Evolutionary conservation across 2,888 invertebrate genomes (phyloP).

Genomic region (Campopleginae sp.): DNA sequence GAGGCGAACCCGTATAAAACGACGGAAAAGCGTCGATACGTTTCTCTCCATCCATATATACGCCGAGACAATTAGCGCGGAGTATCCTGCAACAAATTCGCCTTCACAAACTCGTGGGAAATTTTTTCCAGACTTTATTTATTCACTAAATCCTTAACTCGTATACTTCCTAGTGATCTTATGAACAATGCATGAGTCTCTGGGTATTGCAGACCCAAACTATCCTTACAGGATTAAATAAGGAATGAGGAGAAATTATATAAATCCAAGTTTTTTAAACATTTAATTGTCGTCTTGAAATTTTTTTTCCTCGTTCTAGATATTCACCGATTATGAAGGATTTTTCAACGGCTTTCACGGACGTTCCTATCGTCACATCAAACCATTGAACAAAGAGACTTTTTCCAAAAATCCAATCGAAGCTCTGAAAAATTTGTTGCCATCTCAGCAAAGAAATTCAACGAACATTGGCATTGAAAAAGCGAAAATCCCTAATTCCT

Average conservation of each 20-base stretch:
- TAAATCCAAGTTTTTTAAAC: no score
- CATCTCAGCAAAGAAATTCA: background rate
- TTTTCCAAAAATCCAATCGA: conserved; percentile 17
- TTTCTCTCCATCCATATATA: conserved; percentile 17
- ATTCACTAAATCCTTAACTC: background rate
- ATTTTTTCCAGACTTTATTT: background rate
- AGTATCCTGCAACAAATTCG: background rate
- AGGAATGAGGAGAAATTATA: no score
- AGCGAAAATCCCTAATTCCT: conserved; percentile 27
- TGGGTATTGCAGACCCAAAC: background rate
- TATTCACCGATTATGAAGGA: conserved; percentile 76
- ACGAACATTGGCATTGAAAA: conserved; percentile 19
- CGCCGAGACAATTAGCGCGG: background rate
- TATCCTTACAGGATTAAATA: background rate
- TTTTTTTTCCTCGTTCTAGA: conserved; percentile 66
- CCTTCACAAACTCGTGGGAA: background rate
- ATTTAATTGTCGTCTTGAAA: no score
- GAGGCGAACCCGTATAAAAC: background rate
- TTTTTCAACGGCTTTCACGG: conserved; percentile 74
- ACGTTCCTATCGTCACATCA: conserved; percentile 72
- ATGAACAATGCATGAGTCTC: background rate
- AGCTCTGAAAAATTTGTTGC: conserved; percentile 12
- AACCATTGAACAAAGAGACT: conserved; percentile 27
- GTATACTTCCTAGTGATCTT: background rate
- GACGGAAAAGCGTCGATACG: conserved; percentile 30